Percentiles rank a stretch among this genome's conserved stretches.
Conservation (phyloP, 2,113 vertebrate species). For the Mobula birostris region DNA sequence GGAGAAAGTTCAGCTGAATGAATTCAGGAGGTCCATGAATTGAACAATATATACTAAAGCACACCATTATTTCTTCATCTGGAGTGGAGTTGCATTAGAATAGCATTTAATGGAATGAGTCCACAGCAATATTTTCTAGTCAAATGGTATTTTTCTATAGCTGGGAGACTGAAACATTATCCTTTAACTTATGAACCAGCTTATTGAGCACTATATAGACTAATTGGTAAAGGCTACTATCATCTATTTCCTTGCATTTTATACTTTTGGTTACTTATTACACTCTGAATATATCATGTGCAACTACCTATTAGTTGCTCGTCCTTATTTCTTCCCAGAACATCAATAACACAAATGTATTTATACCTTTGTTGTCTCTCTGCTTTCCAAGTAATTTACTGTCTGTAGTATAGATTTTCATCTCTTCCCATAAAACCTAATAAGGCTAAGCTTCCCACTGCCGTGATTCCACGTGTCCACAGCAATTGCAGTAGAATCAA, state of each 20-base stretch:
- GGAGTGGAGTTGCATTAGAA: neutral
- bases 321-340: neutral
- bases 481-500: neutral
- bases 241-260: neutral
- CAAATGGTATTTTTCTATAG: conserved; percentile 6
- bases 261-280: neutral
- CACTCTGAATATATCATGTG: neutral
- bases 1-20: no score
- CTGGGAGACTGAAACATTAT: neutral
- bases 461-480: neutral
- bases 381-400: neutral
- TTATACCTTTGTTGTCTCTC: neutral
- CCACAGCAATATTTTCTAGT: neutral
- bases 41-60: no score
- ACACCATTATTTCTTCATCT: no score
- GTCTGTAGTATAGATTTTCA: neutral
- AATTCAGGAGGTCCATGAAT: no score
- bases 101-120: conserved; percentile 14
- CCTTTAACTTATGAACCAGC: neutral
- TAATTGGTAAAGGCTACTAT: neutral
- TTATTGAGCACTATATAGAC: neutral
- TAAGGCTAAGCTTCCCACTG: neutral
- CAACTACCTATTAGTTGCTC: neutral
- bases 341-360: neutral
- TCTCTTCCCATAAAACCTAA: neutral